Evolutionary conservation across 2,113 vertebrate genomes (phyloP), one percentile per base, ranked within the genome.

Genomic region (Anseranas semipalmata): DNA sequence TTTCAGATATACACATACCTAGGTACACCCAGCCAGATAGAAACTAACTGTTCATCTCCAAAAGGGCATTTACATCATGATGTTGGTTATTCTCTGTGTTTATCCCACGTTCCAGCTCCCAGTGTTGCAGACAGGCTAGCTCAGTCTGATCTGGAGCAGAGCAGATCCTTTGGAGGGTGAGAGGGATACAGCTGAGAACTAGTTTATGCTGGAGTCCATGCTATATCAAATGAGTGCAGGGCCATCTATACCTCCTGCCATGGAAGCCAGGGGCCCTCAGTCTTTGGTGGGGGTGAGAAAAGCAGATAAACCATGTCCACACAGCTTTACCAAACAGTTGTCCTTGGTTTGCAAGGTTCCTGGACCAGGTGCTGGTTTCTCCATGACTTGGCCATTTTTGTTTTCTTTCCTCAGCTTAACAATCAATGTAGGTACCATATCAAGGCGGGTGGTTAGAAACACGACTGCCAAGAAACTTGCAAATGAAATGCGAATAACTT

Each of bases 401-500:
- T 77, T 80, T 86, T 88, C 27, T 13, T 5, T 88, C 7, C 13
- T 80, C 25, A 77, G 6, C 27, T 20, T 74, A 90, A 19, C 1
- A n/a, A 6, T 2, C 4, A 16, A 7, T 28, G 88, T 37, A 53
- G 35, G 39, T 45, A 41, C 5, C 14, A 37, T 35, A 53, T 20
- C 0, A 0, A 90, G 17, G 7, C 52, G 21, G 1, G 9, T 75
- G 48, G 8, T 81, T 65, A 84, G n/a, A 81, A 84, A 71, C 21
- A 85, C 13, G 37, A 33, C 20, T 75, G 28, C 27, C 41, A 48
- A 82, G 55, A 58, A 85, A 27, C 30, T 79, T 85, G 48, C 12
- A 89, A 65, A 75, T 30, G 4, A 67, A 84, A 84, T 41, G 32
- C 28, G 92, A 92, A 33, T 58, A 32, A 62, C 21, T 56, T 87